Base-by-base conservation (phyloP, 2,113 vertebrate species). In the Cryptomyrus ogoouensis region DNA sequence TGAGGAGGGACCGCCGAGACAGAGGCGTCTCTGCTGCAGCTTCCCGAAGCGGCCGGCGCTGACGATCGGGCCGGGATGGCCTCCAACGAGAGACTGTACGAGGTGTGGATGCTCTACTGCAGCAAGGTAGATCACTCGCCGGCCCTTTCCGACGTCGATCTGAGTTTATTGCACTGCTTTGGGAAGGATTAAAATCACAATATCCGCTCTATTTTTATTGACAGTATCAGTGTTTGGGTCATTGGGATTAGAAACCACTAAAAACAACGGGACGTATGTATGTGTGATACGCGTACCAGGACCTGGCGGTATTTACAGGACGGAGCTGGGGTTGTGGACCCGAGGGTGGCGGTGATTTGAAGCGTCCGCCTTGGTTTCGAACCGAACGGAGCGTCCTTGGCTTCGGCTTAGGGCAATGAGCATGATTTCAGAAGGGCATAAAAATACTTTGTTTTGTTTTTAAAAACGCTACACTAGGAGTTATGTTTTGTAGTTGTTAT, bases 61-160 rank as follows among this genome's bases (percentile, higher is more conserved):
- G 87, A 84, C 19, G 5, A n/a, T 88, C 90, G 70, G 88, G 87
- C 88, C 96, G 95, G 94, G 94, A 99, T 99, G 98, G 98, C 98
- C 94, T 98, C 98, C 93, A 97, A 96, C 77, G 98, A 99, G 93
- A 96, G 98, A 93, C 96, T 99, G 80, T 99, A 99, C 92, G 98
- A 99, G 95, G 97, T 99, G 90, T 99, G 98, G 98, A 99, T 98
- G 98, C 97, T 99, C 89, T 99, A 99, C 94, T 99, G 97, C 95
- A 97, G 90, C 70, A 99, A 99, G 98, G 98, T 99, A 96, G 96
- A 24, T 70, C 9, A 49, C 88, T 92, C 91, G 56, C 56, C 84
- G 92, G 84, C 27, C 62, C 83, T n/a, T 66, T 31, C 49, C 3
- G 17, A 13, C 8, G 19, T 44, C 56, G 21, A 44, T 58, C 62